A percentile compares a stretch with the other conserved stretches of the same genome.
phyloP scores from a whole-genome alignment of 2,113 vertebrate genomes.

The Sinosuthora webbiana region DNA sequence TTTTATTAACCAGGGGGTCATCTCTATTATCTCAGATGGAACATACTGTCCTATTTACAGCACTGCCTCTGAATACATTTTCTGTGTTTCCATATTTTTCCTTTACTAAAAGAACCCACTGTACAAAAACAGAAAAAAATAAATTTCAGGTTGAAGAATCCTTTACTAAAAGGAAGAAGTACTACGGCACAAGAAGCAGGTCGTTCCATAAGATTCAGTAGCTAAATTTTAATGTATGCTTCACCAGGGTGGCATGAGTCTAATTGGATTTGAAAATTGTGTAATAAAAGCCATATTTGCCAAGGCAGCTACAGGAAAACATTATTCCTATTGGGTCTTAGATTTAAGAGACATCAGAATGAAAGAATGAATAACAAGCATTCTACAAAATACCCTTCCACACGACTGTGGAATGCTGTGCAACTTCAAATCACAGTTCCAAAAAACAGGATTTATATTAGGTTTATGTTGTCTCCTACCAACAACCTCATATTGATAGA shows the following conservation, averaged over 20 bases:
- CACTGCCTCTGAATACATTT: background rate
- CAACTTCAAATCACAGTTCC: constrained; percentile 8
- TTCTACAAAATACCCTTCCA: background rate
- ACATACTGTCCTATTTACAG: background rate
- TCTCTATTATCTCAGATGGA: background rate
- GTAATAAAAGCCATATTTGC: constrained; percentile 34
- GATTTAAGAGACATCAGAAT: background rate
- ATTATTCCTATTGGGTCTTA: background rate
- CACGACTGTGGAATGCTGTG: background rate
- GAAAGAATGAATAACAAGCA: background rate
- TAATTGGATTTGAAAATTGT: constrained; percentile 44
- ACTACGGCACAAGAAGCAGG: background rate
- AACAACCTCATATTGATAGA: constrained; percentile 22
- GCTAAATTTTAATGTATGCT: background rate
- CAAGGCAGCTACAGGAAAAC: background rate
- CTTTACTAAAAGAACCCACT: background rate
- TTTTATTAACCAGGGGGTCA: background rate
- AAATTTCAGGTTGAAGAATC: background rate
- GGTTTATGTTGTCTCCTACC: constrained; percentile 29
- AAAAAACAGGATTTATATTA: constrained; percentile 21
- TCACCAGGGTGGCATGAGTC: background rate
- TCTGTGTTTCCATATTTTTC: background rate
- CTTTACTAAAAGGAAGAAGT: background rate
- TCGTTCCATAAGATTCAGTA: background rate
- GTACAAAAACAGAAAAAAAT: background rate